A percentile compares a stretch with the other conserved stretches of the same genome.
These are phyloP conservation scores for Chlamydotis undulata DNA, from an alignment of 2,113 vertebrate genomes.

Conservation along the genomic window DNA sequence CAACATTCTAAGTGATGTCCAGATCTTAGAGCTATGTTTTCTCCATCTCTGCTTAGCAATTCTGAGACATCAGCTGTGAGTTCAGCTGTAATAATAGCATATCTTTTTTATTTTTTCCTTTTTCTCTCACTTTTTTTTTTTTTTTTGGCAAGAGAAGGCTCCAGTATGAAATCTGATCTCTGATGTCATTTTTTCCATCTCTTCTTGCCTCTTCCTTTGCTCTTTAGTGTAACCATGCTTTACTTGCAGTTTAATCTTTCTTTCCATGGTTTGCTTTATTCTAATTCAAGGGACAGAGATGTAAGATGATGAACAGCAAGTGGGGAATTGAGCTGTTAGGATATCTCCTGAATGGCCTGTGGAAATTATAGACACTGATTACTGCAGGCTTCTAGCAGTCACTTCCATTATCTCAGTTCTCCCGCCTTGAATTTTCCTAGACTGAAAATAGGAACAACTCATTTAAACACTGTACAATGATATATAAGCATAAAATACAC, in stretches of 20 bases:
- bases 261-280: background rate
- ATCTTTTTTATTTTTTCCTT: no score
- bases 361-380: background rate
- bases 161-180: background rate
- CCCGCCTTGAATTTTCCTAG: background rate
- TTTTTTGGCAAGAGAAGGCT: accelerated
- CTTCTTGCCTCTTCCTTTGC: background rate
- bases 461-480: background rate
- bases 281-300: background rate
- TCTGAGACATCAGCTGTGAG: background rate
- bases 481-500: background rate
- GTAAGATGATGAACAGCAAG: background rate
- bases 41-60: background rate
- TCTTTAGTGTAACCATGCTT: background rate
- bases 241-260: background rate
- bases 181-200: background rate
- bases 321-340: background rate
- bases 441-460: background rate
- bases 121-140: background rate
- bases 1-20: background rate
- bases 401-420: background rate
- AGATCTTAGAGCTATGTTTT: background rate
- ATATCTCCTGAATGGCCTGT: background rate
- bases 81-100: background rate
- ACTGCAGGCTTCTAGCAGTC: background rate